Evolutionary conservation across 37 sponge, comb jelly and placozoan species (phyloP), one percentile per base, ranked within the genome.

Genomic region (Amphimedon queenslandica): DNA sequence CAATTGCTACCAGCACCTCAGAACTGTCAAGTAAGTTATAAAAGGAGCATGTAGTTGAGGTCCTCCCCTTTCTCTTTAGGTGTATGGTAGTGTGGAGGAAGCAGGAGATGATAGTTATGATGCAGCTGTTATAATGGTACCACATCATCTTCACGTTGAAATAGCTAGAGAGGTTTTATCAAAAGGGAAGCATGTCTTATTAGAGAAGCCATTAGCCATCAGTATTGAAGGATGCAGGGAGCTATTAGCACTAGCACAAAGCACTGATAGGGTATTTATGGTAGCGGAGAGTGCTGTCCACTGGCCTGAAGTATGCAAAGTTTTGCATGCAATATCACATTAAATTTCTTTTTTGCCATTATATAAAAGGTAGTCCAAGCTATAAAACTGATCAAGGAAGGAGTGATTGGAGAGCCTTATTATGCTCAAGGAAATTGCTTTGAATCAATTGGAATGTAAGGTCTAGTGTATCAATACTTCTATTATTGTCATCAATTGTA

Each of bases 231-330:
- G 60, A 1, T 83, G 84, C 47, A 20, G 16, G 6, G 41, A 11
- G 30, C 66, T 83, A 36, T 65, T 77, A 56, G 37, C 13, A 36
- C 77, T 55, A 6, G 84, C 77, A 4, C 25, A 83, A 36, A 8
- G 3, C 5, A 57, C 34, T 0, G 34, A 53, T 4, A 4, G 25
- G 1, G 84, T 83, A 34, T 60, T 83, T 33, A 83, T 83, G 84
- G 55, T 83, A 2, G 73, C 70, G 10, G 84, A 83, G 63, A 69
- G 77, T 41, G 66, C 84, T 1, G 32, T 53, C 2, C 42, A 71
- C 67, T 83, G 84, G 84, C 84, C 84, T 18, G 84, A 83, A 76
- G 82, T 82, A 71, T 20, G 31, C n/a, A n/a, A n/a, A n/a, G n/a
- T n/a, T n/a, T n/a, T n/a, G n/a, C n/a, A n/a, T n/a, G n/a, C n/a